Conservation (phyloP, 1,140 invertebrate species). For the Hyles vespertilio region DNA sequence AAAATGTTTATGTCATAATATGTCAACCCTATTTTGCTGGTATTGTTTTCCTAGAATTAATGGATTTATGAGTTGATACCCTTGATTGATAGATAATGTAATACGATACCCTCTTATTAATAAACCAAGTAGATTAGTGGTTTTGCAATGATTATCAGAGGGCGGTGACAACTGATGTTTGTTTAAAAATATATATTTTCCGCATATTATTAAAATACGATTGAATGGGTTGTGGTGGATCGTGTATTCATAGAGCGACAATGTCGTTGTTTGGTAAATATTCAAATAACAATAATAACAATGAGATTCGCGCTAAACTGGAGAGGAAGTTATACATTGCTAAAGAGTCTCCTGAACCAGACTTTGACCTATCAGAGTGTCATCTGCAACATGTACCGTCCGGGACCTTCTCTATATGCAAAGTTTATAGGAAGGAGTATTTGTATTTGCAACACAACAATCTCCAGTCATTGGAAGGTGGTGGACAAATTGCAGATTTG, state of each 20-base stretch:
- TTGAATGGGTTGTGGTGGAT: conserved; percentile 70
- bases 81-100: conserved; percentile 8
- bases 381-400: conserved; percentile 81
- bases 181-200: conserved; percentile 6
- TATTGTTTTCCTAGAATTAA: conserved; percentile 8
- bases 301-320: conserved; percentile 79
- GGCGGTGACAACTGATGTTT: conserved; percentile 34
- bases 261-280: conserved; percentile 64
- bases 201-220: conserved; percentile 20
- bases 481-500: conserved; percentile 83
- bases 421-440: conserved; percentile 84
- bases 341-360: conserved; percentile 83
- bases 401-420: conserved; percentile 86
- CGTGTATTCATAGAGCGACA: conserved; percentile 49
- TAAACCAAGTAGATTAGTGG: conserved; percentile 1
- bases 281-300: conserved; percentile 22
- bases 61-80: conserved; percentile 7
- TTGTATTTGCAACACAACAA: conserved; percentile 82
- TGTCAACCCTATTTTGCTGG: conserved; percentile 3
- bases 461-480: conserved; percentile 80
- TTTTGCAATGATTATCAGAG: conserved; percentile 26
- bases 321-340: conserved; percentile 85
- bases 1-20: conserved; percentile 1
- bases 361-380: conserved; percentile 86
- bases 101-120: conserved; percentile 9